phyloP scores from a whole-genome alignment of 2,888 invertebrate species.

The Luperina testacea region DNA sequence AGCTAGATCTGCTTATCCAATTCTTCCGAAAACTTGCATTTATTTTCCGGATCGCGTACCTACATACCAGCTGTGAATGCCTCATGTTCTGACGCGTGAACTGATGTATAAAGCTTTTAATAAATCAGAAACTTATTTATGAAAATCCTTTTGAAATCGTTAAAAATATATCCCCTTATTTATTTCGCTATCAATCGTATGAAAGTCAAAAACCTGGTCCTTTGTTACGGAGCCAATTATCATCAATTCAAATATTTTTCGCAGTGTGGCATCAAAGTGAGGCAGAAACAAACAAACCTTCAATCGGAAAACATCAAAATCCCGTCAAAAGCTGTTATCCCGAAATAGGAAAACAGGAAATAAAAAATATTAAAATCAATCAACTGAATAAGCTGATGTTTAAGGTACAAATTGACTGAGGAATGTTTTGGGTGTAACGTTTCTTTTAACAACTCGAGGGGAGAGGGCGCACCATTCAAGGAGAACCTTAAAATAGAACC shows the following conservation, averaged over 20 bases:
- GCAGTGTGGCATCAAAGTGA: constrained; percentile 5
- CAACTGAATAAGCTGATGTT: constrained; percentile 39
- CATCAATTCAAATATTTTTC: background rate
- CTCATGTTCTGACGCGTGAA: background rate
- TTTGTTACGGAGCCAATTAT: constrained; percentile 16
- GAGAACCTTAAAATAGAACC: constrained; percentile 77
- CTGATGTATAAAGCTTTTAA: background rate
- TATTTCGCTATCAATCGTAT: background rate
- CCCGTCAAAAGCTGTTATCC: background rate
- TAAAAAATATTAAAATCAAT: constrained; percentile 52
- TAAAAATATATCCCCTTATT: background rate
- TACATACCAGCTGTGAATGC: background rate
- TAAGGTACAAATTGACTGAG: constrained; percentile 39
- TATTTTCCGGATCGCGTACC: background rate
- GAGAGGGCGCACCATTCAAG: constrained; percentile 59
- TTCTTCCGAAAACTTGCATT: background rate
- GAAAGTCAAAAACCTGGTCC: constrained; percentile 8
- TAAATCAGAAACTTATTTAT: background rate
- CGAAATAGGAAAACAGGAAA: constrained; percentile 19
- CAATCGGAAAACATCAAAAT: constrained; percentile 15
- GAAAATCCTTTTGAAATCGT: background rate
- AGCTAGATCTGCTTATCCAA: background rate
- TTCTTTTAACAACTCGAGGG: constrained; percentile 13
- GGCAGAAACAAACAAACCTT: constrained; percentile 27
- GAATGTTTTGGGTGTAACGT: constrained; percentile 48